Conservation (phyloP, 2,113 vertebrate genomes). For the Gyps fulvus region DNA sequence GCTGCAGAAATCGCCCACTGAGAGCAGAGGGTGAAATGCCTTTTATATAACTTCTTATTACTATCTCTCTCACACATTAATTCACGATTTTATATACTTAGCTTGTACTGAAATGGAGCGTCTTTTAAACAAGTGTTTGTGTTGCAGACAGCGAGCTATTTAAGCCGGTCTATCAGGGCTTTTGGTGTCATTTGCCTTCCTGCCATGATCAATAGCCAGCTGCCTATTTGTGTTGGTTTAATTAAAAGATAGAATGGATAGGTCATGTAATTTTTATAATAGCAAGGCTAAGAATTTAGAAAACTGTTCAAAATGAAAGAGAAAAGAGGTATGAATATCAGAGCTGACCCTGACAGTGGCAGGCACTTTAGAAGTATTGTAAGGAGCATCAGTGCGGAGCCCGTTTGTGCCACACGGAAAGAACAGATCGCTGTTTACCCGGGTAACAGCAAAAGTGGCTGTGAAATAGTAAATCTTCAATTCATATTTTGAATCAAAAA, state of each 20-base stretch:
- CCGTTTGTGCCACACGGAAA: neutral
- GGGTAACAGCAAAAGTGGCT: neutral
- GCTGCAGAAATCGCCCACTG: neutral
- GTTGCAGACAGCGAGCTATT: neutral
- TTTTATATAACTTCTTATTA: neutral
- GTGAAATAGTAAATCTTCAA: neutral
- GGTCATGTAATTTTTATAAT: neutral
- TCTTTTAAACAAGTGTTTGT: neutral
- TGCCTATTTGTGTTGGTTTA: neutral
- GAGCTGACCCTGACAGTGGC: neutral
- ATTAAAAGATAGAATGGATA: neutral
- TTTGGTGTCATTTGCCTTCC: neutral
- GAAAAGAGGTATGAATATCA: neutral
- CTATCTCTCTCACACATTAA: neutral
- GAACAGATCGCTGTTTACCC: neutral
- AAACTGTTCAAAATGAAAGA: neutral
- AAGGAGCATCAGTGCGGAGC: fast-evolving
- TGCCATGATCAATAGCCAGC: neutral
- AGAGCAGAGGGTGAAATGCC: neutral
- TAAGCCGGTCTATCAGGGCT: neutral
- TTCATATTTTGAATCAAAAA: neutral
- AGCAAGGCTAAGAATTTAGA: neutral
- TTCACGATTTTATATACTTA: neutral
- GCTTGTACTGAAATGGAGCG: neutral
- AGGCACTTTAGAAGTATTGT: neutral